Evolutionary conservation across 2,888 invertebrate species (phyloP), one percentile per base, ranked within the genome.

Genomic region (Odontomyia ornata): DNA sequence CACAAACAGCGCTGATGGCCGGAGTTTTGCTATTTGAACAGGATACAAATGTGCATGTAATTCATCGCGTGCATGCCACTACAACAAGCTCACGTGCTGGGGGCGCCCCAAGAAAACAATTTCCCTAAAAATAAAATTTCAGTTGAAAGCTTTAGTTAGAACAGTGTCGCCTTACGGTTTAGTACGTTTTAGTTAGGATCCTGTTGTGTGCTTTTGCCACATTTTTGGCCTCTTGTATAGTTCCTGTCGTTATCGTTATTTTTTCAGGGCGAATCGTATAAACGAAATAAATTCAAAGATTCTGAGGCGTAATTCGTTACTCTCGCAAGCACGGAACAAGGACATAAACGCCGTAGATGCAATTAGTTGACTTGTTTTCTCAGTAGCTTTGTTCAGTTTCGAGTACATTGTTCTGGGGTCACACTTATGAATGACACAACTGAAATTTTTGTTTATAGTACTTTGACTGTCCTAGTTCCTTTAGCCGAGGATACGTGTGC

Each of bases 141-240:
- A 18, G 21, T 21, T 21, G 75, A 79, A 79, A 81, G 78, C 80
- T 86, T 87, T 85, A 87, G 86, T 87, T 85, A 86, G 86, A 86
- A 86, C 86, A 86, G 86, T 86, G 86, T 86, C 87, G 87, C 86
- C 86, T 85, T 85, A 85, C 86, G 87, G 86, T 87, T 84, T 86
- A 85, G 87, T 85, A 87, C 86, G 87, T 84, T 85, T 85, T 81
- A 80, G 82, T 84, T 83, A 83, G 82, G 82, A 80, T 81, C 81
- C 81, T 81, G 80, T 81, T 81, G 80, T 81, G 81, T 81, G 81
- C 80, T 80, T 81, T 81, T 81, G 80, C 46, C 56, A 69, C 69
- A 72, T 72, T 72, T 72, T 81, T 81, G 80, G 80, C 79, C 79
- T 73, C 73, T 28, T 80, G 78, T 80, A 81, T 80, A 81, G 81